Percentiles rank a stretch among this genome's conserved stretches.
Evolutionary conservation across 2,797 vertebrate genomes (phyloP).

Genomic region (Hypotaenidia okinawae): DNA sequence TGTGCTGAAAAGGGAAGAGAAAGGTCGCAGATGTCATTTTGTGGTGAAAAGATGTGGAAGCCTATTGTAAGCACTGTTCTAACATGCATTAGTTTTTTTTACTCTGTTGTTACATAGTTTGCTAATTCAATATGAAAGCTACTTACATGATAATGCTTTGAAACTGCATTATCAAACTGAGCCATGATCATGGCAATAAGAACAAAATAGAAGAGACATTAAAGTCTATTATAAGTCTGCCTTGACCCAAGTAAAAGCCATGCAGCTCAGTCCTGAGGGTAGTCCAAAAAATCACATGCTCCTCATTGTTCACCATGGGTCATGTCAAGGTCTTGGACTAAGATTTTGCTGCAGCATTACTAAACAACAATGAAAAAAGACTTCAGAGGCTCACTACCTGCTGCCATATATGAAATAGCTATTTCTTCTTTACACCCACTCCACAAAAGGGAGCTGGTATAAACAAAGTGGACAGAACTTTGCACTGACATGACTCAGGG

Average conservation of each 20-base stretch:
- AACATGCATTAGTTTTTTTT: neutral
- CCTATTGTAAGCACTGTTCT: neutral
- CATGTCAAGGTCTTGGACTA: neutral
- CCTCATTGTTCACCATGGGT: neutral
- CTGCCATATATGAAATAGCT: neutral
- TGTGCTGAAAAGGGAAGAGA: slow-evolving; percentile 8
- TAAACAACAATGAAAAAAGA: neutral
- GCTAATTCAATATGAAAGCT: slow-evolving; percentile 22
- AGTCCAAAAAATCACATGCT: neutral
- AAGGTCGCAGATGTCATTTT: slow-evolving; percentile 39
- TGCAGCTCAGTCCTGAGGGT: neutral
- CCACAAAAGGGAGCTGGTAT: neutral
- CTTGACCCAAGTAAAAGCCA: neutral
- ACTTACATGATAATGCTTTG: slow-evolving; percentile 8
- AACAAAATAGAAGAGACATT: neutral
- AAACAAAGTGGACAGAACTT: neutral
- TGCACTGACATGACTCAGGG: neutral
- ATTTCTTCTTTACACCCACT: neutral
- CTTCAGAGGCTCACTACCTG: neutral
- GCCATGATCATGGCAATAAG: neutral
- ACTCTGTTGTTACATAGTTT: neutral
- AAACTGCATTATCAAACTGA: neutral
- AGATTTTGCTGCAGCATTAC: neutral
- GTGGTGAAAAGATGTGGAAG: neutral
- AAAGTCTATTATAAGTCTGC: neutral